Evolutionary conservation across 2,113 vertebrate genomes (phyloP).

Genomic region (Vulpes lagopus): DNA sequence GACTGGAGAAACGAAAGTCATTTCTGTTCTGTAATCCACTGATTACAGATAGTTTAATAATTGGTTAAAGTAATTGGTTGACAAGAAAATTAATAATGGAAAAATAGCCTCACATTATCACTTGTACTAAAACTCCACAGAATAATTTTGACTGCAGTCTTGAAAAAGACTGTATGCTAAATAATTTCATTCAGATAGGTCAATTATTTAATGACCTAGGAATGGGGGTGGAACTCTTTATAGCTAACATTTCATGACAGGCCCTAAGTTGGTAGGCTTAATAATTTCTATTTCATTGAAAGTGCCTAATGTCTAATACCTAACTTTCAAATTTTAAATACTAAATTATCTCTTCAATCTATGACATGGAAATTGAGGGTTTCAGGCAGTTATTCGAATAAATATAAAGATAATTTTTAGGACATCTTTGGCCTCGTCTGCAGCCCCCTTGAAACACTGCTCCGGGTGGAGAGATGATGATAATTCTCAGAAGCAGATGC

Average conservation of each 20-base stretch:
- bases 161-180: conserved; percentile 35
- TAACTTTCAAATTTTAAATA: conserved; percentile 49
- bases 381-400: conserved; percentile 53
- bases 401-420: conserved; percentile 29
- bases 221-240: not conserved
- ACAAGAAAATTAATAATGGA: conserved; percentile 63
- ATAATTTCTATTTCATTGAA: conserved; percentile 66
- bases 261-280: conserved; percentile 36
- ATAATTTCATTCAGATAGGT: conserved; percentile 65
- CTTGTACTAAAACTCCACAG: not conserved
- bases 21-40: conserved; percentile 12
- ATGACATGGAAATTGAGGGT: conserved; percentile 64
- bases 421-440: not conserved
- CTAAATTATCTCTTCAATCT: conserved; percentile 58
- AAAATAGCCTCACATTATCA: conserved; percentile 55
- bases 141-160: conserved; percentile 50
- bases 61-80: conserved; percentile 46
- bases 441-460: not conserved
- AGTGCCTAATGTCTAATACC: conserved; percentile 45
- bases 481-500: not conserved
- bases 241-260: conserved; percentile 54
- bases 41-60: conserved; percentile 61
- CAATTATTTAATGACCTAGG: conserved; percentile 63
- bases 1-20: conserved; percentile 27
- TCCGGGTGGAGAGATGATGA: not conserved